Base-by-base conservation (phyloP, 2,113 vertebrate genomes). In the Azemiops feae region DNA sequence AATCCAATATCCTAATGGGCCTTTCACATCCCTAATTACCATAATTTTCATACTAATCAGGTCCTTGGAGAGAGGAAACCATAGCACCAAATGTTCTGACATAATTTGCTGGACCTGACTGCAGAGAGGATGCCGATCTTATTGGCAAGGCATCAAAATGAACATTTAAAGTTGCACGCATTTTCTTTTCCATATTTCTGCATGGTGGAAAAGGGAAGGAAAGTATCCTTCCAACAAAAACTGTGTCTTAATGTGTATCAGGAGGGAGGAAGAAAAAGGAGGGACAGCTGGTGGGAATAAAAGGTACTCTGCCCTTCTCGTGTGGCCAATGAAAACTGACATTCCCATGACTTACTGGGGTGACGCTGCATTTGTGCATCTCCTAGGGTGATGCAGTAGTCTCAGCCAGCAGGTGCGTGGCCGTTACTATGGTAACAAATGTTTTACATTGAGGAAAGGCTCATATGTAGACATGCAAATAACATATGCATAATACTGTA, bases 381-480 rank as follows among this genome's bases (percentile, higher is more conserved):
- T 96, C 91, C 89, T 93, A 23, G 92, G 97, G 89, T 96, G 97
- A 97, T 96, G 95, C 88, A 95, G 96, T 95, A 96, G 95, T 94
- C 96, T 96, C 92, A 1, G 96, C 96, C 27, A 97, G 95, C 94
- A 93, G 90, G 96, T 95, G 64, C 95, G 95, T 97, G 95, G 95
- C 69, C 94, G 97, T 98, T 97, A 89, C 97, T 94, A 97, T 97
- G 95, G 97, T 43, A 96, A 97, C 97, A 98, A 97, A 97, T 97
- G 96, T 96, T 98, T 97, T 96, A 95, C 95, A 97, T 97, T 97
- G 96, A 97, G 96, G 81, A 96, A 52, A 92, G 95, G 96, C 97
- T 98, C 97, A 97, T 97, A 96, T 96, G 93, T 94, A 97, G 97
- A 91, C 95, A 95, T 97, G 97, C 97, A 97, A 98, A 97, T 97